phyloP scores from a whole-genome alignment of 2,113 vertebrate genomes.

The Anseranas semipalmata region DNA sequence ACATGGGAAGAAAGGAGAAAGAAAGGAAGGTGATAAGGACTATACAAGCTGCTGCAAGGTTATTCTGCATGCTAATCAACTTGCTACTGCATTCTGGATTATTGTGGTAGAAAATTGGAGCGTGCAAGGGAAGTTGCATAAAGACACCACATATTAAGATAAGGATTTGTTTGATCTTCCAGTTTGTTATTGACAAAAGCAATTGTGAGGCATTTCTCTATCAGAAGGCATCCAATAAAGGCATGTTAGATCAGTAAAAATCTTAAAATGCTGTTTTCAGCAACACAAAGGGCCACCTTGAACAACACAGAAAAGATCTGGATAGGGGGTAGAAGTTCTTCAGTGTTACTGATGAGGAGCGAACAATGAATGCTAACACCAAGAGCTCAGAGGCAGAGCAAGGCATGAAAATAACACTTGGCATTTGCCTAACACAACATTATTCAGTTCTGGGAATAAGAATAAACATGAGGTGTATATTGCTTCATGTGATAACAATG shows the following conservation, averaged over 20 bases:
- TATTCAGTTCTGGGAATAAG: neutral
- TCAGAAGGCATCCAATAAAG: neutral
- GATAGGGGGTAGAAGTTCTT: neutral
- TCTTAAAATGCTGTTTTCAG: neutral
- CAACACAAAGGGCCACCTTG: neutral
- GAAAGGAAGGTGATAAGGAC: neutral
- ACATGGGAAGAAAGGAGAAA: neutral
- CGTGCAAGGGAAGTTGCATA: neutral
- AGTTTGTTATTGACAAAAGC: neutral
- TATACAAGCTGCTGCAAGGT: neutral
- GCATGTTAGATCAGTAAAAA: neutral
- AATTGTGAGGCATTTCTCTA: neutral
- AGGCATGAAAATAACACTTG: neutral
- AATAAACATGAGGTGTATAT: neutral
- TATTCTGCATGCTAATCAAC: neutral
- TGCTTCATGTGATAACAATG: neutral
- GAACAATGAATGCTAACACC: neutral
- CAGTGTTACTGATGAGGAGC: neutral
- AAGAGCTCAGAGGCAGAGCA: neutral
- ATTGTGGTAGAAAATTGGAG: neutral
- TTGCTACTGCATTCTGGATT: neutral
- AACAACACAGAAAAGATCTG: neutral
- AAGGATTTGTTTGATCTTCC: conserved; percentile 3
- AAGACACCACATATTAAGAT: neutral
- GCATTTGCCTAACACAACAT: neutral